Base-by-base conservation (phyloP, 2,797 vertebrate species). In the Zonotrichia albicollis region DNA sequence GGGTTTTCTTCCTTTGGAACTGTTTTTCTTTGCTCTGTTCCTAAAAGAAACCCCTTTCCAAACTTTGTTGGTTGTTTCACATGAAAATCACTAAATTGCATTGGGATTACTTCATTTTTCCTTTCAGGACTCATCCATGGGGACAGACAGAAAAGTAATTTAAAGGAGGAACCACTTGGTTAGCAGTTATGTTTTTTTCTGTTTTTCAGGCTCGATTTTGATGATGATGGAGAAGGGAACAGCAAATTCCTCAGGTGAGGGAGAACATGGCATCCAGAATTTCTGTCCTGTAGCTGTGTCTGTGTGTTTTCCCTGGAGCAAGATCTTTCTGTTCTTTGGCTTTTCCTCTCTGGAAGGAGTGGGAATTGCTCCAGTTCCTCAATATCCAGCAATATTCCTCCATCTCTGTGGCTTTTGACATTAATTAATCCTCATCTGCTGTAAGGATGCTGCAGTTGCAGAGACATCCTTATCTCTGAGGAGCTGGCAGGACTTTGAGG, bases 161-260 rank as follows among this genome's bases (percentile, higher is more conserved):
- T 7, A 18, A 46, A 60, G 40, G 38, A 58, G 36, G 51, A 46
- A 6, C 10, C 10, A 2, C 16, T 29, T 26, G 12, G 11, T 46
- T 87, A 68, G 46, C n/a, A 26, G 27, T 20, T 6, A 1, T 1
- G 2, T 67, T 42, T 54, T 74, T 21, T 62, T 53, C 11, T 91
- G 9, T 92, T 96, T 89, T 96, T 84, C 95, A 99, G 99, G 95
- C 95, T 98, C 9, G 99, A 99, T 97, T 99, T 99, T 96, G 99
- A 99, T 81, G 99, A 99, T n/a, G 98, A 98, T 16, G 97, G 95
- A 51, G 98, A 99, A 82, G 98, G 98, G 14, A 98, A 98, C 97
- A 98, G 93, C 95, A 99, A 99, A 97, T 98, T 99, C 93, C 99
- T 99, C 97, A 99, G 99, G 99, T 99, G 96, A 96, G 95, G 60